Conservation (phyloP, 2,797 vertebrate genomes). For the Gambusia yucatana region DNA sequence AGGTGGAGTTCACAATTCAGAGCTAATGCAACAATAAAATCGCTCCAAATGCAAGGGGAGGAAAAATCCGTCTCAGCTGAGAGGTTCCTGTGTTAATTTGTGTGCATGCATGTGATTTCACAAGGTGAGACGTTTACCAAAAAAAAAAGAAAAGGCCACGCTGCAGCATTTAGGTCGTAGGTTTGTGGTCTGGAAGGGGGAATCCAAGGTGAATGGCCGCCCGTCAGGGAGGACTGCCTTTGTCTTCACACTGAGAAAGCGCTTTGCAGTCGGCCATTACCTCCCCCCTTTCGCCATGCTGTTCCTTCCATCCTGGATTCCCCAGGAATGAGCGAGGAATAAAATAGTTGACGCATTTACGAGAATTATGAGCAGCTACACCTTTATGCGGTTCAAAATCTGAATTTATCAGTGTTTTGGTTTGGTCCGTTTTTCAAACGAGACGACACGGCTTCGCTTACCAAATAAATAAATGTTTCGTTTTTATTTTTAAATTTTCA, state of each 20-base stretch:
- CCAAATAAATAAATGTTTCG: background rate
- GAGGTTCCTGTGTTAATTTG: slow-evolving; percentile 28
- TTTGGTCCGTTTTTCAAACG: background rate
- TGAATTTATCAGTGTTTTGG: background rate
- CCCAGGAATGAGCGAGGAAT: slow-evolving; percentile 27
- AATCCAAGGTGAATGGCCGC: slow-evolving; percentile 75
- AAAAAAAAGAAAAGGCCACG: slow-evolving; percentile 4
- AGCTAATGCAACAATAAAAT: slow-evolving; percentile 65
- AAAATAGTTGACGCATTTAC: slow-evolving; percentile 14
- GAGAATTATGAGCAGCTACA: background rate
- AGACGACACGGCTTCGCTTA: background rate
- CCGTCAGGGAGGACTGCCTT: slow-evolving; percentile 77
- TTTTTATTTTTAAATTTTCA: background rate
- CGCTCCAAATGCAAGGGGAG: slow-evolving; percentile 33
- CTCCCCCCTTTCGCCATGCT: slow-evolving; percentile 71
- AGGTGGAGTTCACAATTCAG: slow-evolving; percentile 46
- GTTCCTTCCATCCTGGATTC: slow-evolving; percentile 37
- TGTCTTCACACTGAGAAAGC: slow-evolving; percentile 78
- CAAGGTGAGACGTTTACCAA: slow-evolving; percentile 4
- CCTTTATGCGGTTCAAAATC: slow-evolving; percentile 5
- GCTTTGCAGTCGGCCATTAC: slow-evolving; percentile 83
- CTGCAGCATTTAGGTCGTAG: slow-evolving; percentile 25
- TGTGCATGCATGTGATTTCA: slow-evolving; percentile 27
- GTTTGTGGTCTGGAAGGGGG: slow-evolving; percentile 30
- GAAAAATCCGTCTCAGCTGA: slow-evolving; percentile 26